Conservation (phyloP, 2,888 invertebrate species). For the Meloe dianella region DNA sequence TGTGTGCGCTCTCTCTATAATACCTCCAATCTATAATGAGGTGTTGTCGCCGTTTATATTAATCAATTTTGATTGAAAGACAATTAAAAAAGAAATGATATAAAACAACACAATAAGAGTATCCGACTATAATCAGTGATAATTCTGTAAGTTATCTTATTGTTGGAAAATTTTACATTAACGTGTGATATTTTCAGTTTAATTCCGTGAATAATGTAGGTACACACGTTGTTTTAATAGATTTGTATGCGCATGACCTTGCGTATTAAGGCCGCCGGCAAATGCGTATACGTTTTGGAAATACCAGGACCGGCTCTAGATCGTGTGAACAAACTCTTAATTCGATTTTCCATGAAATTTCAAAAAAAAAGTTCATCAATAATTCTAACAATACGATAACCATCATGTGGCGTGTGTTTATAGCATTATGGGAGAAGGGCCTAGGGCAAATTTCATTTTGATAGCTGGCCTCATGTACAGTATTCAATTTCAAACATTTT, state of each 20-base stretch:
- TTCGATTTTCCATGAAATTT: constrained; percentile 12
- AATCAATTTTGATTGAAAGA: not conserved
- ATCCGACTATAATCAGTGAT: too few relatives aligned
- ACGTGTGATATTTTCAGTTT: not conserved
- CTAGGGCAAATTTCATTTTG: too few relatives aligned
- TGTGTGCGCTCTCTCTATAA: not conserved
- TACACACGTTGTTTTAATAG: constrained; percentile 10
- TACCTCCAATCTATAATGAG: not conserved
- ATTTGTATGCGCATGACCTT: constrained; percentile 42
- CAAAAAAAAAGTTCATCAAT: too few relatives aligned
- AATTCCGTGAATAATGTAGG: not conserved
- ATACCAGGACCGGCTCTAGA: constrained; percentile 33
- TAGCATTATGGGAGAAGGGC: too few relatives aligned
- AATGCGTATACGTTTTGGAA: constrained; percentile 36
- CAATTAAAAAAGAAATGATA: not conserved
- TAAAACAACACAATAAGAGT: not conserved
- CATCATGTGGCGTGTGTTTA: too few relatives aligned
- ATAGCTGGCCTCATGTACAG: too few relatives aligned
- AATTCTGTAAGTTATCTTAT: too few relatives aligned
- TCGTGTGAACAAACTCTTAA: constrained; percentile 23
- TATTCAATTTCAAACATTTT: too few relatives aligned
- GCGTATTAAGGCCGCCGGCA: constrained; percentile 43
- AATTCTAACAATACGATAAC: too few relatives aligned
- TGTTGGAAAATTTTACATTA: too few relatives aligned
- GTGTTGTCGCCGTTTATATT: too few relatives aligned